phyloP scores from a whole-genome alignment of 2,797 vertebrate genomes.

The Enteromius radiatus region DNA sequence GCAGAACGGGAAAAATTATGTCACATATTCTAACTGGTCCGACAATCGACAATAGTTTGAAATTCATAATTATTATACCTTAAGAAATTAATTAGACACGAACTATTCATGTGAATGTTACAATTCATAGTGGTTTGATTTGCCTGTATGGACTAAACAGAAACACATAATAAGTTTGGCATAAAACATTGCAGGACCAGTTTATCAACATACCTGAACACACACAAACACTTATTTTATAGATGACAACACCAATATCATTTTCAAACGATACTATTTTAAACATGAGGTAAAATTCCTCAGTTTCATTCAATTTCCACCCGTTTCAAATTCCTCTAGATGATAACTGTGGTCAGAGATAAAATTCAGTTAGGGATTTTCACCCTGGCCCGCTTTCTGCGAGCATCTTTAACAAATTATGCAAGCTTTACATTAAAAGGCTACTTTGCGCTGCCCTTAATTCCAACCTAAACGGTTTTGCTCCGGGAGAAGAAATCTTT shows the following conservation, averaged over 20 bases:
- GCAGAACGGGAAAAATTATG: background rate
- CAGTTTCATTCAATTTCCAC: conserved; percentile 47
- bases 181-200: background rate
- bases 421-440: conserved; percentile 94
- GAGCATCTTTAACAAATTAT: conserved; percentile 85
- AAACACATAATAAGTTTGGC: background rate
- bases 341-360: conserved; percentile 71
- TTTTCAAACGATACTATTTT: conserved; percentile 2
- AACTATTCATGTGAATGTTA: background rate
- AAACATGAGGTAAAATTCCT: conserved; percentile 39
- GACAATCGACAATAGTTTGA: background rate
- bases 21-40: background rate
- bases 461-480: conserved; percentile 99
- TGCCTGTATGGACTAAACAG: background rate
- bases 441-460: conserved; percentile 94
- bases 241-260: background rate
- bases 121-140: background rate
- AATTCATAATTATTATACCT: background rate
- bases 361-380: conserved; percentile 72
- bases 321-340: conserved; percentile 61
- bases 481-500: conserved; percentile 98
- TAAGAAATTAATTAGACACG: background rate
- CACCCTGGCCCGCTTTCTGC: conserved; percentile 62
- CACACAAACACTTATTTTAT: background rate
- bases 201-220: conserved; percentile 11